phyloP scores from a whole-genome alignment of 92 coral and sea anemone genomes.

The Meandrina meandrites region DNA sequence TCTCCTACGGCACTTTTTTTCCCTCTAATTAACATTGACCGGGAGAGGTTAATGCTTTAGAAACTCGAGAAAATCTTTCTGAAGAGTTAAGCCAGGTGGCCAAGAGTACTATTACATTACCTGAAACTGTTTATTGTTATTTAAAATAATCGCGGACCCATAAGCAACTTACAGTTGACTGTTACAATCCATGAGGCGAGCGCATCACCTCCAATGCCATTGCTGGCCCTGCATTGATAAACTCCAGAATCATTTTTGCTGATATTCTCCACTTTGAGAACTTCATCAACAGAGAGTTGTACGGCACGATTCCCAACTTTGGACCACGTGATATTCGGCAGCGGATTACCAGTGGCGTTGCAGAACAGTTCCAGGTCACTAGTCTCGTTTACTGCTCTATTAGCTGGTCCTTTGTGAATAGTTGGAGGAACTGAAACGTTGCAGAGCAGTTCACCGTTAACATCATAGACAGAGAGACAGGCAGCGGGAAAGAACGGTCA shows the following conservation, averaged over 20 bases:
- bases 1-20: too few relatives aligned
- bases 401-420: constrained; percentile 9
- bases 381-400: constrained; percentile 28
- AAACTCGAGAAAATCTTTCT: too few relatives aligned
- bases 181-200: constrained; percentile 9
- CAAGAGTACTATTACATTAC: too few relatives aligned
- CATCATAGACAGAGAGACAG: background rate
- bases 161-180: constrained; percentile 39
- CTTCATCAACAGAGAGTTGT: background rate
- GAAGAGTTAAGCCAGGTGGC: too few relatives aligned
- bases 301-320: background rate
- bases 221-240: constrained; percentile 45
- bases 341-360: constrained; percentile 48
- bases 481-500: background rate
- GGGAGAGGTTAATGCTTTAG: background rate
- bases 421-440: constrained; percentile 31
- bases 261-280: background rate
- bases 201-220: constrained; percentile 46
- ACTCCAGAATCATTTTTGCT: constrained; percentile 37
- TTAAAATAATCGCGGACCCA: too few relatives aligned
- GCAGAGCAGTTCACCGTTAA: background rate
- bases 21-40: too few relatives aligned
- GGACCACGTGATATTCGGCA: constrained; percentile 42
- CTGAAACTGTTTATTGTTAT: too few relatives aligned
- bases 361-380: constrained; percentile 32